These are phyloP conservation scores for Drosophila nigricruria DNA, from an alignment of 2,888 invertebrate genomes.

Conservation along the genomic window DNA sequence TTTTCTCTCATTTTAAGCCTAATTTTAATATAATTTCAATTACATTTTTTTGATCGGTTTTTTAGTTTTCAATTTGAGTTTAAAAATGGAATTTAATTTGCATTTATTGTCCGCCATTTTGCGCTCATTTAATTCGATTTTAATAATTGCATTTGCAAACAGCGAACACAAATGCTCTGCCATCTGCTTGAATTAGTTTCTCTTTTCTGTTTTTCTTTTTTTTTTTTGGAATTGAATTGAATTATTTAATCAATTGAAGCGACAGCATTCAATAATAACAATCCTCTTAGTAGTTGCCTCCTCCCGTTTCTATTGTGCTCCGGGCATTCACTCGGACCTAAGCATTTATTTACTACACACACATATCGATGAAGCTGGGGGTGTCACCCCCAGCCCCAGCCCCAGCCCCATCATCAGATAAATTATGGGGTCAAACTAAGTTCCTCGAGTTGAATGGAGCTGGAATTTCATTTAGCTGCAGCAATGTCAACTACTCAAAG, in stretches of 20 bases:
- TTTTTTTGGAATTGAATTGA: background rate
- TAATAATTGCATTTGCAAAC: constrained; percentile 9
- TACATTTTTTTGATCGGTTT: background rate
- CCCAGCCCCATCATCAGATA: background rate
- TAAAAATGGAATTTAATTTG: constrained; percentile 9
- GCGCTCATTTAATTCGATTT: constrained; percentile 16
- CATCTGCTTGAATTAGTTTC: constrained; percentile 8
- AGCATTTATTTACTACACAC: background rate
- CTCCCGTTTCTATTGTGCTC: background rate
- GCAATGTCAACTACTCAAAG: background rate
- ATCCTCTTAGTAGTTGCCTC: background rate
- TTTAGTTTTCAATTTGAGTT: background rate
- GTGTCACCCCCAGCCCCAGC: too few species aligned
- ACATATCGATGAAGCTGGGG: background rate
- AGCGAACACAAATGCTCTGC: constrained; percentile 2
- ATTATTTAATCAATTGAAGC: constrained; percentile 14
- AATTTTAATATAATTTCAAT: constrained; percentile 1
- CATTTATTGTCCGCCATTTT: constrained; percentile 23
- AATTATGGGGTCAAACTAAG: background rate
- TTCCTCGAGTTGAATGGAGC: background rate
- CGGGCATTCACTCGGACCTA: background rate
- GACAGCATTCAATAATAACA: constrained; percentile 2
- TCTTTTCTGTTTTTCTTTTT: background rate
- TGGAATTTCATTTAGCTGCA: background rate
- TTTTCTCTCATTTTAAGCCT: background rate